Conservation (phyloP, 2,113 vertebrate species). For the Arenaria interpres region DNA sequence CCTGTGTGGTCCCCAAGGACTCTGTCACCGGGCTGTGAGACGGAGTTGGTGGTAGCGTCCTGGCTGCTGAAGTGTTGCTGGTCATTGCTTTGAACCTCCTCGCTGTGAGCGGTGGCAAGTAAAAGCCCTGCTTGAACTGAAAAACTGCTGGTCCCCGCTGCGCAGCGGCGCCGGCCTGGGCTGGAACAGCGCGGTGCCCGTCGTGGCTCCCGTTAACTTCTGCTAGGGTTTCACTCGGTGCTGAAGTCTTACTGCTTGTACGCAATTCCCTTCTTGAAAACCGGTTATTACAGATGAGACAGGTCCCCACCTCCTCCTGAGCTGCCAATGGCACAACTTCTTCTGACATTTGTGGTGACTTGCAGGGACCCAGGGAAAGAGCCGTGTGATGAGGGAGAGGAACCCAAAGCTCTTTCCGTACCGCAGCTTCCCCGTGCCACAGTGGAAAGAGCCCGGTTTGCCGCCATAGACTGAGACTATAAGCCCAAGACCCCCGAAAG, state of each 20-base stretch:
- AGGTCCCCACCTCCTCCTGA: background rate
- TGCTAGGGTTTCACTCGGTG: background rate
- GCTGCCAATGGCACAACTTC: background rate
- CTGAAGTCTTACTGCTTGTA: background rate
- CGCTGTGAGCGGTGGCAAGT: background rate
- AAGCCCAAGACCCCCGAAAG: too few relatives aligned
- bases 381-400: background rate
- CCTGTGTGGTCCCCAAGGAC: accelerated
- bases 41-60: background rate
- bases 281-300: background rate
- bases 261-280: background rate
- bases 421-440: background rate
- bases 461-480: background rate
- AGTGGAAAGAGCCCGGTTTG: background rate
- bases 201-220: background rate
- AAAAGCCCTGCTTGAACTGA: background rate
- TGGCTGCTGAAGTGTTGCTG: background rate
- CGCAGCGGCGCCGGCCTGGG: background rate
- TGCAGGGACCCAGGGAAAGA: background rate
- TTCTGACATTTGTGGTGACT: background rate
- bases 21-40: accelerated
- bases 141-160: background rate
- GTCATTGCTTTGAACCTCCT: background rate
- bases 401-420: background rate
- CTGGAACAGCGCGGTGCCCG: background rate